phyloP scores from a whole-genome alignment of 1,140 invertebrate species.

The Drosophila melanogaster region DNA sequence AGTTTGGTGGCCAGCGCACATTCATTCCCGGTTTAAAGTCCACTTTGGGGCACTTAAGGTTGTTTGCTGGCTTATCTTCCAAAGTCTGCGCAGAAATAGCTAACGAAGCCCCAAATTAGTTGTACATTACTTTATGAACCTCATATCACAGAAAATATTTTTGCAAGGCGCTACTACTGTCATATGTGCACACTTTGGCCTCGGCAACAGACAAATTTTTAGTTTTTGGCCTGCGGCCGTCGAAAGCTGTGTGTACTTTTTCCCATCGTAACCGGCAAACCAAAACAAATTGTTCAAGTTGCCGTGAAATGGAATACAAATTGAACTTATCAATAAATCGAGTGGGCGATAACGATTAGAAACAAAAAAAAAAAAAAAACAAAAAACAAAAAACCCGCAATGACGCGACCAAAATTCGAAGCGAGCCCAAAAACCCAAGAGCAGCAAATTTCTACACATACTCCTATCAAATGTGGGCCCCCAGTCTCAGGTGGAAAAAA shows the following conservation, averaged over 20 bases:
- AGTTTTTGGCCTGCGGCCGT: neutral
- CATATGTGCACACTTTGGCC: constrained; percentile 4
- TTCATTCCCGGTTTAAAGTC: constrained; percentile 34
- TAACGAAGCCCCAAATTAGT: constrained; percentile 7
- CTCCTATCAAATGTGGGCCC: constrained; percentile 6
- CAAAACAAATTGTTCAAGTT: constrained; percentile 74
- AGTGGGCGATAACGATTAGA: constrained; percentile 73
- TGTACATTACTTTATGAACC: neutral
- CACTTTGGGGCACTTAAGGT: constrained; percentile 8
- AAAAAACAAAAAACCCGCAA: constrained; percentile 23
- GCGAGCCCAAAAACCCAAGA: constrained; percentile 7
- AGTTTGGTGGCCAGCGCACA: constrained; percentile 3
- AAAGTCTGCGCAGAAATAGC: constrained; percentile 8
- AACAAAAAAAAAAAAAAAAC: neutral
- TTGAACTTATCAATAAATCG: constrained; percentile 79
- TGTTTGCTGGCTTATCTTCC: constrained; percentile 13
- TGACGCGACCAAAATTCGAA: constrained; percentile 41
- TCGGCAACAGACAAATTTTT: constrained; percentile 12
- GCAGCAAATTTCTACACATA: constrained; percentile 13
- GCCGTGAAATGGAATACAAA: constrained; percentile 79
- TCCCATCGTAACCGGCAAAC: constrained; percentile 41
- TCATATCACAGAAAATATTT: neutral
- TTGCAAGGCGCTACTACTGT: neutral
- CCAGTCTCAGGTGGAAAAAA: constrained; percentile 5
- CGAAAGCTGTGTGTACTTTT: constrained; percentile 22